Evolutionary conservation across 1,140 invertebrate genomes (phyloP).

Genomic region (Brachionus koreanus): DNA sequence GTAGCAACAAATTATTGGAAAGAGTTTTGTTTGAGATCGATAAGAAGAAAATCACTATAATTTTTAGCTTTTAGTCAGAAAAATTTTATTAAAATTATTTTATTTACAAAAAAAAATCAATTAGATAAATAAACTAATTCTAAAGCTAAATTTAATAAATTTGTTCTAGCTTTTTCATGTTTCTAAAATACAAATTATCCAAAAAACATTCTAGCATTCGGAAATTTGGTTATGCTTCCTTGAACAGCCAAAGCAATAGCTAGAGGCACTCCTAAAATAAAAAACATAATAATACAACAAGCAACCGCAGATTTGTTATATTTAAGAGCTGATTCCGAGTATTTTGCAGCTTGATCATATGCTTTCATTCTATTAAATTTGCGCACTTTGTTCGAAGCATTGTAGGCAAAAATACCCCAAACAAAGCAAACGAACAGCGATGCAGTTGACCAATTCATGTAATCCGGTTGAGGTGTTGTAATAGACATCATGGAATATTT

Average conservation of each 20-base stretch:
- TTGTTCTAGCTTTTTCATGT: background rate
- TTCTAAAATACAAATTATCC: background rate
- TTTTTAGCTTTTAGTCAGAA: no score
- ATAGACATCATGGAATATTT: background rate
- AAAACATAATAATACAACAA: conserved; percentile 4
- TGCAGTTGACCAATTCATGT: conserved; percentile 34
- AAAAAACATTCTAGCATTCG: conserved; percentile 36
- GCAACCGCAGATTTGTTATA: conserved; percentile 34
- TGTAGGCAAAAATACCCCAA: conserved; percentile 39
- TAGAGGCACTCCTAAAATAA: conserved; percentile 27
- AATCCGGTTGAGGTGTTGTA: conserved; percentile 22
- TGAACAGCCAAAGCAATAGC: conserved; percentile 26
- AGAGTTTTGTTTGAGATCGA: no score
- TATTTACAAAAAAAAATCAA: no score
- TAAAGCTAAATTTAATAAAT: background rate
- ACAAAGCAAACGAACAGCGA: conserved; percentile 36
- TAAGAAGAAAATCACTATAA: no score
- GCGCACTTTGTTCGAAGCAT: conserved; percentile 27
- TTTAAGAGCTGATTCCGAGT: conserved; percentile 10
- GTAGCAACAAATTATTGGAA: no score
- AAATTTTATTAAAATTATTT: no score
- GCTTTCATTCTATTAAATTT: conserved; percentile 42
- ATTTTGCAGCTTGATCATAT: conserved; percentile 18
- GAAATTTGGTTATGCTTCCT: conserved; percentile 22
- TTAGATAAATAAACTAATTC: background rate